phyloP scores from a whole-genome alignment of 2,113 vertebrate genomes.

The Ranitomeya imitator region DNA sequence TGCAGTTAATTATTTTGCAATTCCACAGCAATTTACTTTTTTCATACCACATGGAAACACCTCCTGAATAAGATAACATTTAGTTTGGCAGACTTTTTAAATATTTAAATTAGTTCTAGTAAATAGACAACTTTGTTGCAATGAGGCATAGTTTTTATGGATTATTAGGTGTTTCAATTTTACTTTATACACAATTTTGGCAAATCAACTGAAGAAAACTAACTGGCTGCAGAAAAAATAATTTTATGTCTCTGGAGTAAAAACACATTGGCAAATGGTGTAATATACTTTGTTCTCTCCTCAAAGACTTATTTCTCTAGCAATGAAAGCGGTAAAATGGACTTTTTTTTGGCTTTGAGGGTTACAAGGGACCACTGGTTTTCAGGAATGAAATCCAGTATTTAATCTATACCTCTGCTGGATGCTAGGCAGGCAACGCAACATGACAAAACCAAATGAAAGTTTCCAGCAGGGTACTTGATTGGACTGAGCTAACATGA shows the following conservation, averaged over 20 bases:
- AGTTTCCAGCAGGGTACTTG: slow-evolving; percentile 56
- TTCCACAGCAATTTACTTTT: no score
- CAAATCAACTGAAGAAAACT: slow-evolving; percentile 51
- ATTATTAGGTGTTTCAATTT: slow-evolving; percentile 34
- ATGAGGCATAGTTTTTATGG: not conserved
- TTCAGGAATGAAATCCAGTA: slow-evolving; percentile 58
- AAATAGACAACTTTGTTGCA: not conserved
- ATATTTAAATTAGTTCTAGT: not conserved
- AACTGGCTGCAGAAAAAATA: slow-evolving; percentile 47
- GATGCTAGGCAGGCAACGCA: slow-evolving; percentile 55
- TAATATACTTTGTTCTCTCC: slow-evolving; percentile 56
- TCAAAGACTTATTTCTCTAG: slow-evolving; percentile 54
- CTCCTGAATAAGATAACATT: not conserved
- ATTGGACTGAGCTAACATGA: slow-evolving; percentile 58
- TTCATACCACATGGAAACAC: not conserved
- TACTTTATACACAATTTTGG: slow-evolving; percentile 47
- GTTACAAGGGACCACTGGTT: slow-evolving; percentile 56
- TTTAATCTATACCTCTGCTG: slow-evolving; percentile 59
- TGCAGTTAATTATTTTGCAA: no score
- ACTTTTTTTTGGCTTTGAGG: slow-evolving; percentile 57
- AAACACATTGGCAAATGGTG: slow-evolving; percentile 51
- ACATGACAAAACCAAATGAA: slow-evolving; percentile 58
- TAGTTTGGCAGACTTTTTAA: not conserved
- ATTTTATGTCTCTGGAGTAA: slow-evolving; percentile 52
- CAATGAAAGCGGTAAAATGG: slow-evolving; percentile 49